Evolutionary conservation across 2,113 vertebrate species (phyloP).

Genomic region (Rhegmatorhina hoffmannsi): DNA sequence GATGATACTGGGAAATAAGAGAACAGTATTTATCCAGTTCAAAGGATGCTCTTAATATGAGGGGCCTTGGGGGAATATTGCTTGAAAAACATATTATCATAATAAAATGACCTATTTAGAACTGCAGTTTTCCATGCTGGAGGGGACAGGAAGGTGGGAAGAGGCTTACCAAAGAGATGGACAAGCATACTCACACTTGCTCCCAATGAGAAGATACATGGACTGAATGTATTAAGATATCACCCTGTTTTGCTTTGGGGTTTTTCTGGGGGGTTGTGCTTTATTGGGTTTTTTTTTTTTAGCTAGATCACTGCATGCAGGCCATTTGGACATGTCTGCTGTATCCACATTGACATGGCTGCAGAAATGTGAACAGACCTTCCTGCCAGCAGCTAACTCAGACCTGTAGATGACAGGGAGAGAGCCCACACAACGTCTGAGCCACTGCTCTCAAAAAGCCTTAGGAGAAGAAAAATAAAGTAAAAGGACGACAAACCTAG

Average conservation of each 20-base stretch:
- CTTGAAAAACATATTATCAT: conserved; percentile 38
- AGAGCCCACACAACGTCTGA: background rate
- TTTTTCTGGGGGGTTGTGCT: background rate
- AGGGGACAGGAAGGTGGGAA: background rate
- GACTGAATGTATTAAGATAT: background rate
- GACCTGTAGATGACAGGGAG: background rate
- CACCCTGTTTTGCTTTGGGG: background rate
- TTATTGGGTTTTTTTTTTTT: background rate
- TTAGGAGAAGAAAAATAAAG: background rate
- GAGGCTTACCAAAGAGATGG: background rate
- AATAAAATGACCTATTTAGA: conserved; percentile 37
- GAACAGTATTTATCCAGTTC: background rate
- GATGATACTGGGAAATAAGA: background rate
- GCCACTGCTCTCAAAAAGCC: background rate
- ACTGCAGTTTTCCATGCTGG: background rate
- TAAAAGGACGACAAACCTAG: background rate
- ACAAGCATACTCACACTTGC: background rate
- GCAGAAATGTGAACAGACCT: background rate
- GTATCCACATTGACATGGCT: background rate
- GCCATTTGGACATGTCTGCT: background rate
- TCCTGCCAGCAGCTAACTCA: conserved; percentile 20
- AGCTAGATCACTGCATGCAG: background rate
- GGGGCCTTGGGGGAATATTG: background rate
- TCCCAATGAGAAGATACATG: background rate
- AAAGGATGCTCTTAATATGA: background rate